Evolutionary conservation across 2,113 vertebrate species (phyloP).

Genomic region (Xiphorhynchus elegans): DNA sequence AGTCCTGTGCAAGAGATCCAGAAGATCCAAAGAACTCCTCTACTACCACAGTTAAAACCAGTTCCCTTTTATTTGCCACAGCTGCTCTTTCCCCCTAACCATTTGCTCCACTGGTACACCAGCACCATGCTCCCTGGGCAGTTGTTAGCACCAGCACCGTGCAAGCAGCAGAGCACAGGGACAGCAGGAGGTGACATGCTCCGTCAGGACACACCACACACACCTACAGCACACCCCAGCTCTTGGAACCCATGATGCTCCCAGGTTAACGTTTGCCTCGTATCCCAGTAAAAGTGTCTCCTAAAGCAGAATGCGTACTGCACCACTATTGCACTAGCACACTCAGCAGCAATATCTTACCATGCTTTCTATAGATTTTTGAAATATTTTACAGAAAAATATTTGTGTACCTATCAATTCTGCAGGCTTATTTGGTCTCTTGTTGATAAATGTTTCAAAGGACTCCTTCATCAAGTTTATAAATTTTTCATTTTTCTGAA

Average conservation of each 20-base stretch:
- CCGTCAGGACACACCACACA: background rate
- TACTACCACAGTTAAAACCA: background rate
- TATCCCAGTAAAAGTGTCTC: background rate
- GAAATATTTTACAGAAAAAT: constrained; percentile 46
- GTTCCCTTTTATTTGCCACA: background rate
- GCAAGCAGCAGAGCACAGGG: background rate
- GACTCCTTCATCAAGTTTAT: constrained; percentile 86
- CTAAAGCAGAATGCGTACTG: background rate
- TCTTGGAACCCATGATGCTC: rapidly evolving
- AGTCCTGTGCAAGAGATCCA: background rate
- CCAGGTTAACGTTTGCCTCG: background rate
- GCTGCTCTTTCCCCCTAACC: background rate
- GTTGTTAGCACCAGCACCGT: background rate
- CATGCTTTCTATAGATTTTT: constrained; percentile 26
- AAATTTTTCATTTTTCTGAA: constrained; percentile 84
- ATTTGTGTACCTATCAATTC: constrained; percentile 80
- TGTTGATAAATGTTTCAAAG: constrained; percentile 86
- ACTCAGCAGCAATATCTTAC: constrained; percentile 31
- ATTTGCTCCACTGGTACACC: rapidly evolving
- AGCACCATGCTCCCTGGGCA: background rate
- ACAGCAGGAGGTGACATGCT: background rate
- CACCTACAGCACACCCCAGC: background rate
- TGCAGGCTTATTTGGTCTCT: constrained; percentile 85
- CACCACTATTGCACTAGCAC: background rate
- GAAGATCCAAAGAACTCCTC: background rate